Evolutionary conservation across 2,797 vertebrate species (phyloP).

Genomic region (Phalanger gymnotis): DNA sequence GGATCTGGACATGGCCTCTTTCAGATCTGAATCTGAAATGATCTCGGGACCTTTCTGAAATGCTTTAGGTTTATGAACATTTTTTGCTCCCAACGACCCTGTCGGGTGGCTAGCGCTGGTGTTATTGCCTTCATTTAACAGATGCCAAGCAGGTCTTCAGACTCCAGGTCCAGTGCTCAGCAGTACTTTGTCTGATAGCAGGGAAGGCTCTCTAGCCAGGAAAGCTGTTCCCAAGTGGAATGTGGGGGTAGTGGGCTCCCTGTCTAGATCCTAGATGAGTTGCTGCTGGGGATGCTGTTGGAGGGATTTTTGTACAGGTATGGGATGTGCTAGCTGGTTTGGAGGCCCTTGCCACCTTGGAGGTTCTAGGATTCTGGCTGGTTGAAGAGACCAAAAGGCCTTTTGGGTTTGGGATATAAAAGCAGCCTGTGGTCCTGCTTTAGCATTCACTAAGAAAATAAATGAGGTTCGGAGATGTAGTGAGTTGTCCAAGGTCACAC

Average conservation of each 20-base stretch:
- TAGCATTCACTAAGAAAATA: neutral
- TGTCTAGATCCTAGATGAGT: neutral
- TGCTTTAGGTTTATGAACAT: neutral
- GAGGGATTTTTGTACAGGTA: neutral
- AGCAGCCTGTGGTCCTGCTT: neutral
- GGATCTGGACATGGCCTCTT: neutral
- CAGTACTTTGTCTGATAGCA: neutral
- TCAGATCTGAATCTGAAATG: neutral
- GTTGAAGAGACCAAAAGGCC: neutral
- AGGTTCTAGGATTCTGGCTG: neutral
- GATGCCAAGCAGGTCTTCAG: neutral
- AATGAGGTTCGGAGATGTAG: neutral
- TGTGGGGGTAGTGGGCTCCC: neutral
- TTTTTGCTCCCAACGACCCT: neutral
- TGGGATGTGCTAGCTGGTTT: neutral
- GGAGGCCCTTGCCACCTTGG: too few relatives aligned
- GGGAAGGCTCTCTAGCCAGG: neutral
- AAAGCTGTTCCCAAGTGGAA: neutral
- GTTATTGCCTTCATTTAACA: neutral
- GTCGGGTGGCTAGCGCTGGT: neutral
- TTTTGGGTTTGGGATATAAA: neutral
- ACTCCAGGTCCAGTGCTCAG: neutral
- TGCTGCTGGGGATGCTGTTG: neutral
- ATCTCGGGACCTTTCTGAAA: neutral
- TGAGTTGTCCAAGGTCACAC: neutral